Evolutionary conservation across 2,888 invertebrate genomes (phyloP).

Genomic region (Plagodis pulveraria): DNA sequence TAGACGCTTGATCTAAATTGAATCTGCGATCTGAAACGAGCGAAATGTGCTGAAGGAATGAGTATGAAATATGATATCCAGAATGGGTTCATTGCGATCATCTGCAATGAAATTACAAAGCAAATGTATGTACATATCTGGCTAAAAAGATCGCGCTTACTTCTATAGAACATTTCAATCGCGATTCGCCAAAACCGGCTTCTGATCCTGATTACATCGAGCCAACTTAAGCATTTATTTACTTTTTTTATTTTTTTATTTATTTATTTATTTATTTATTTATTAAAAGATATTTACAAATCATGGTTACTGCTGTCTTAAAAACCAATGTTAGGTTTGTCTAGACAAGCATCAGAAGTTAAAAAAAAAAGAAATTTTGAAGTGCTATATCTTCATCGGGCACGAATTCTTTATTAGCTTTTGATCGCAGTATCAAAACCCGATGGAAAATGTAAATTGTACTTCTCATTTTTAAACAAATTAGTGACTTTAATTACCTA

Average conservation of each 20-base stretch:
- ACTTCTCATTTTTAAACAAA: conserved; percentile 22
- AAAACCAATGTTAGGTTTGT: too few species aligned
- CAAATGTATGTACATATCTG: conserved; percentile 55
- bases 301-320: too few species aligned
- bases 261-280: too few species aligned
- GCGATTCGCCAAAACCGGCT: conserved; percentile 67
- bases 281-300: too few species aligned
- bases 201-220: conserved; percentile 59
- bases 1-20: conserved; percentile 70
- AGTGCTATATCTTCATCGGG: conserved; percentile 39
- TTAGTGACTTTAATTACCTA: conserved; percentile 8
- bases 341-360: too few species aligned
- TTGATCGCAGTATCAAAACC: conserved; percentile 5
- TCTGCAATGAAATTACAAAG: conserved; percentile 60
- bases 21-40: conserved; percentile 66
- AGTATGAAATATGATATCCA: conserved; percentile 55
- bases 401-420: conserved; percentile 34
- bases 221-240: conserved; percentile 48
- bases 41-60: conserved; percentile 61
- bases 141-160: conserved; percentile 51
- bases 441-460: conserved; percentile 9
- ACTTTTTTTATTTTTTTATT: too few species aligned
- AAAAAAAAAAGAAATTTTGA: too few species aligned
- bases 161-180: conserved; percentile 69
- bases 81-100: conserved; percentile 51